Evolutionary conservation across 2,888 invertebrate genomes (phyloP).

Genomic region (Prosapia bicincta): DNA sequence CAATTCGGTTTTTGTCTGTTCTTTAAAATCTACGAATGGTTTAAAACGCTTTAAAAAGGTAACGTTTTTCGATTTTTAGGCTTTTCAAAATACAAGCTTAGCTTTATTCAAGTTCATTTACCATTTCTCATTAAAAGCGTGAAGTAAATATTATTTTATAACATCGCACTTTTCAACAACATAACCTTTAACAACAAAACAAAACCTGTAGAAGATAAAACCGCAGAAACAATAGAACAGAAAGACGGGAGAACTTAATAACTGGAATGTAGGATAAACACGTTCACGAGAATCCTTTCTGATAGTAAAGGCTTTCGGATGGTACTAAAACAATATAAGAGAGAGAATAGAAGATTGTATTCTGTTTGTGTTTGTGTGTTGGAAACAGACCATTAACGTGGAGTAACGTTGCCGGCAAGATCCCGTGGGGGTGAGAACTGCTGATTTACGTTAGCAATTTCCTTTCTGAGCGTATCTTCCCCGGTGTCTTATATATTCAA

Average conservation of each 20-base stretch:
- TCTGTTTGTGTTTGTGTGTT: neutral
- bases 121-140: too few relatives aligned
- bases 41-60: too few relatives aligned
- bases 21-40: too few relatives aligned
- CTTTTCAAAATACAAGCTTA: too few relatives aligned
- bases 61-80: too few relatives aligned
- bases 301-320: neutral
- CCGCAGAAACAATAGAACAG: neutral
- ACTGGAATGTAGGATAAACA: neutral
- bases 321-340: neutral
- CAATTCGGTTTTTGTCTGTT: too few relatives aligned
- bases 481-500: constrained; percentile 6
- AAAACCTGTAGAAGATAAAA: neutral
- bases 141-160: too few relatives aligned
- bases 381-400: neutral
- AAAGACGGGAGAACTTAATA: neutral
- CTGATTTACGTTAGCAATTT: constrained; percentile 20
- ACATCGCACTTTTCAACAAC: too few relatives aligned
- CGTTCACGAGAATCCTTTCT: neutral
- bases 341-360: neutral
- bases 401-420: neutral
- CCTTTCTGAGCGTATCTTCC: constrained; percentile 24
- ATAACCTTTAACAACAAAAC: neutral
- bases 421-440: neutral
- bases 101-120: too few relatives aligned